phyloP scores from a whole-genome alignment of 2,113 vertebrate genomes.

The Chunga burmeisteri region DNA sequence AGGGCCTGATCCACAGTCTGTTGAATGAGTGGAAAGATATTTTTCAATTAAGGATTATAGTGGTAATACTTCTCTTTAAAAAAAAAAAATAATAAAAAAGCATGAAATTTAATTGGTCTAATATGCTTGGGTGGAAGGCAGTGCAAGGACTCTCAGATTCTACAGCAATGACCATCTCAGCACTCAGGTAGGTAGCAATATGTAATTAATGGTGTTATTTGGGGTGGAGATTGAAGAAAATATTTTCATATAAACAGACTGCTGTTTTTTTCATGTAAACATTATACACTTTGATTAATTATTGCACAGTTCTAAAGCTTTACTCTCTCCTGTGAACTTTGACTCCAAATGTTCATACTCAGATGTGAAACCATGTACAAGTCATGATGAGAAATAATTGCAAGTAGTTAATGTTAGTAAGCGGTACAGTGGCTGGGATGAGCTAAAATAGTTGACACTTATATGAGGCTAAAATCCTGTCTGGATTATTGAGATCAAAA shows the following conservation, averaged over 20 bases:
- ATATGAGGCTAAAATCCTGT: background rate
- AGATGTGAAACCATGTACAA: background rate
- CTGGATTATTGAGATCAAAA: background rate
- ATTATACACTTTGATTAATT: background rate
- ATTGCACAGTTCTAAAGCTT: background rate
- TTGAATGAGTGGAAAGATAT: background rate
- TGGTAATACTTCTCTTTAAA: background rate
- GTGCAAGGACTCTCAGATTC: background rate
- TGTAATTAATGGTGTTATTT: background rate
- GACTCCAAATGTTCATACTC: background rate
- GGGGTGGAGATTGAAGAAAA: background rate
- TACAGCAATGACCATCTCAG: background rate
- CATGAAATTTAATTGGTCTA: background rate
- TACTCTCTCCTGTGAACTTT: background rate
- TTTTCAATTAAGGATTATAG: background rate
- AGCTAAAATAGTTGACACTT: background rate
- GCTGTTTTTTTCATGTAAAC: background rate
- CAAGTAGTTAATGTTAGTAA: background rate
- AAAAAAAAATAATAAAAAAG: background rate
- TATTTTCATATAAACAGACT: background rate
- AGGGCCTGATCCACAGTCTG: background rate
- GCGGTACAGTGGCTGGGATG: background rate
- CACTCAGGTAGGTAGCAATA: background rate
- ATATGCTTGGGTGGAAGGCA: background rate
- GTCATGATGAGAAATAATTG: background rate